Percentiles rank a stretch among this genome's conserved stretches.
These are phyloP conservation scores for Pogonognathellus flavescens DNA, from an alignment of 1,140 invertebrate genomes.

Conservation along the genomic window DNA sequence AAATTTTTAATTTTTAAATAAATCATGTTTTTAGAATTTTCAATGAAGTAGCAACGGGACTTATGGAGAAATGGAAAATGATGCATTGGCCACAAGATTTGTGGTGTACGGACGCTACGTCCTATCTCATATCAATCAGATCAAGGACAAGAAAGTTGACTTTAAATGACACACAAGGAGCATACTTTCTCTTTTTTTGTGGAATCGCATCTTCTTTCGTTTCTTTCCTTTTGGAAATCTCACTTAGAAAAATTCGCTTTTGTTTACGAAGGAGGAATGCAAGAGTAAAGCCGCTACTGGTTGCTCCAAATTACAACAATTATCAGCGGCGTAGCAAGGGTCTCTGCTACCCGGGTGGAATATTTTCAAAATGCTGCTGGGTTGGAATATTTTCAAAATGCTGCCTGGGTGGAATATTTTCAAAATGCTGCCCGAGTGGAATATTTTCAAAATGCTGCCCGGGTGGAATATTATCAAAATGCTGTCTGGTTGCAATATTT, in stretches of 20 bases:
- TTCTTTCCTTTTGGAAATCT: not conserved
- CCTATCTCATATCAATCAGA: not conserved
- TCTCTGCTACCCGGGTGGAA: too few species aligned
- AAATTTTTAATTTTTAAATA: not conserved
- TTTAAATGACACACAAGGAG: not conserved
- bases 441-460: too few species aligned
- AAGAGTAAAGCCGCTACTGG: too few species aligned
- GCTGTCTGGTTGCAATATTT: too few species aligned
- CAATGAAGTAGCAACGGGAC: not conserved
- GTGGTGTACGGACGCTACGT: conserved; percentile 9
- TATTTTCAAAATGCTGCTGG: too few species aligned
- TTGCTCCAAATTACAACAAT: too few species aligned
- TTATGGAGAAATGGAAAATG: conserved; percentile 18
- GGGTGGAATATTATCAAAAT: too few species aligned
- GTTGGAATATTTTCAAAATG: too few species aligned
- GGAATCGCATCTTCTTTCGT: not conserved
- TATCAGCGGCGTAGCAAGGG: too few species aligned
- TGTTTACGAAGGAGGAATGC: not conserved
- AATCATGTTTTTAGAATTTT: not conserved
- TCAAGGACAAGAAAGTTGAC: not conserved
- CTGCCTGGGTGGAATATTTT: too few species aligned
- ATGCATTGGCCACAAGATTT: conserved; percentile 14
- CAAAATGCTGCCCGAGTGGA: too few species aligned
- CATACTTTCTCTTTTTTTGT: conserved; percentile 12
- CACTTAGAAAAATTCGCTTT: not conserved